Base-by-base conservation (phyloP, 2,888 invertebrate species). In the Choristoneura rosaceana region DNA sequence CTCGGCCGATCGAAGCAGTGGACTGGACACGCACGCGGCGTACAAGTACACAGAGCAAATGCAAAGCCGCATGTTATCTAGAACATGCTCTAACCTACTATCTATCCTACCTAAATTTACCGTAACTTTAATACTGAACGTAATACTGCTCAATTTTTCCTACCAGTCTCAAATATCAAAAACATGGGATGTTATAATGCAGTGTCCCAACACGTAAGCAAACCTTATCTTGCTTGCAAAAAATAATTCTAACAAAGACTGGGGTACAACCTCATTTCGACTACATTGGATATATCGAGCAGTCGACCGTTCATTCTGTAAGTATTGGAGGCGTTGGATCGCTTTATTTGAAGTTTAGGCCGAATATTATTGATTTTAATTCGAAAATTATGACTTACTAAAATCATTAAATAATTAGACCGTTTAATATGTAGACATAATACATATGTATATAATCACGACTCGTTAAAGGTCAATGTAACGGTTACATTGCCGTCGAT, bases 141-240 rank as follows among this genome's bases (percentile, higher is more conserved):
- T 81, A 86, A 87, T 88, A 88, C 91, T 90, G 88, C 77, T 82
- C 77, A 79, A 83, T 77, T 82, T 75, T 61, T 55, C 15, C 60
- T 64, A 61, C 63, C 69, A 74, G 73, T 76, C 74, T 71, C 61
- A 68, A 52, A 43, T 64, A 60, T 65, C 47, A 25, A 17, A 66
- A 58, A 55, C 12, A 55, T 55, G 55, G 25, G 55, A 17, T 55
- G 17, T 47, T n/a, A 34, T 34, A 47, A 14, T 8, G 15, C 52
- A 17, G 50, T 50, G 50, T n/a, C 4, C 38, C 38, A 52, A 52
- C 17, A 52, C 17, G 17, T 52, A 10, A 55, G n/a, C 55, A 55
- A 10, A 25, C 25, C 25, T 25, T 8, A 38, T 25, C 10, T 12
- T 25, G 25, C 55, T 25, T 25, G 12, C 12, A 25, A 55, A 55